Conservation (phyloP, 2,113 vertebrate species). For the Merops nubicus region DNA sequence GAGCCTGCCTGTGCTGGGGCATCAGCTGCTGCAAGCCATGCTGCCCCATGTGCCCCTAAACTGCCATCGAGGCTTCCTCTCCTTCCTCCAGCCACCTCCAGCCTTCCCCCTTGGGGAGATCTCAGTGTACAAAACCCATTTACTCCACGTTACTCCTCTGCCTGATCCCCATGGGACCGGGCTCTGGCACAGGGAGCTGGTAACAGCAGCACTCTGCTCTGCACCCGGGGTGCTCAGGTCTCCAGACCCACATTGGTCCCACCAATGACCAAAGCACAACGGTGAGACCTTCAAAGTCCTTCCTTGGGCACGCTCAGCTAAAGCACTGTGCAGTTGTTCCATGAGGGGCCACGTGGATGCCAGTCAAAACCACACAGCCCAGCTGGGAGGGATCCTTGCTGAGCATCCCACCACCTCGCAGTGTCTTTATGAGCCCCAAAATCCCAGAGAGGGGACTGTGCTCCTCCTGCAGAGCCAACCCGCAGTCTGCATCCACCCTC, state of each 20-base stretch:
- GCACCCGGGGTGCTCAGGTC: neutral
- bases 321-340: neutral
- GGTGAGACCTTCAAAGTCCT: neutral
- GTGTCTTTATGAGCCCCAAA: rapidly evolving
- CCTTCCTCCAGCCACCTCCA: neutral
- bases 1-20: neutral
- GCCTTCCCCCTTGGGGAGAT: neutral
- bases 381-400: neutral
- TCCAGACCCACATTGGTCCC: neutral
- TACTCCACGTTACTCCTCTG: neutral
- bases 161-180: neutral
- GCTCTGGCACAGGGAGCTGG: neutral
- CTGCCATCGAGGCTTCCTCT: rapidly evolving
- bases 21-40: neutral
- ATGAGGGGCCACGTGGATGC: neutral
- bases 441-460: rapidly evolving
- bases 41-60: rapidly evolving
- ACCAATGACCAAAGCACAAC: neutral
- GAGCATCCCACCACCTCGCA: neutral
- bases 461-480: neutral
- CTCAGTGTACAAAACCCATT: neutral
- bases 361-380: neutral
- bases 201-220: neutral
- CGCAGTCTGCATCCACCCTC: neutral
- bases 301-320: neutral